A percentile compares a stretch with the other conserved stretches of the same genome.
phyloP scores from a whole-genome alignment of 2,888 invertebrate genomes.

The Xestobium rufovillosum region DNA sequence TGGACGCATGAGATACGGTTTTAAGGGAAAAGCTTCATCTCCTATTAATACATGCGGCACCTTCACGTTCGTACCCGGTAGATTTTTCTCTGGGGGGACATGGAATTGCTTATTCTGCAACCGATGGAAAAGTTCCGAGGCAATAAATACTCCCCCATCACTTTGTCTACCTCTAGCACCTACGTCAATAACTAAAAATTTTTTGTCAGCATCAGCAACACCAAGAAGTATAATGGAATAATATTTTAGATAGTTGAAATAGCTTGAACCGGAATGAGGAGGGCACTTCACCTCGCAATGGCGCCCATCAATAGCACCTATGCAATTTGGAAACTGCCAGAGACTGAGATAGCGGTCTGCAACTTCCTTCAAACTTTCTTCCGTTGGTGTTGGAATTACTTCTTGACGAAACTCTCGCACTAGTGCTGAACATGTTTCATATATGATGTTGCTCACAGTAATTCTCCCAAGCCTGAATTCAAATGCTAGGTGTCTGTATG shows the following conservation, averaged over 20 bases:
- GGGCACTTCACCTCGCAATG: slow-evolving; percentile 18
- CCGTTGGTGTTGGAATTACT: background rate
- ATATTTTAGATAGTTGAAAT: slow-evolving; percentile 20
- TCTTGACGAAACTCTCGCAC: background rate
- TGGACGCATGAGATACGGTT: slow-evolving; percentile 22
- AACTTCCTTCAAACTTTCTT: slow-evolving; percentile 1
- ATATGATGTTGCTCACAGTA: background rate
- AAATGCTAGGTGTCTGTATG: background rate
- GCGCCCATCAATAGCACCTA: slow-evolving; percentile 20
- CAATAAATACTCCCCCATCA: slow-evolving; percentile 19
- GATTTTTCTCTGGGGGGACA: slow-evolving; percentile 11
- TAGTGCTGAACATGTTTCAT: background rate
- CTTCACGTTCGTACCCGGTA: slow-evolving; percentile 19
- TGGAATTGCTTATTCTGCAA: slow-evolving; percentile 15
- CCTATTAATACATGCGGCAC: slow-evolving; percentile 21
- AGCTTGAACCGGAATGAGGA: slow-evolving; percentile 13
- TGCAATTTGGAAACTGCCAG: slow-evolving; percentile 21
- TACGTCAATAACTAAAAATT: slow-evolving; percentile 20
- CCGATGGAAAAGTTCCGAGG: slow-evolving; percentile 16
- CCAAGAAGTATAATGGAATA: slow-evolving; percentile 20
- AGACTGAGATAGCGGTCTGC: background rate
- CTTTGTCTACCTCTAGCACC: slow-evolving; percentile 19
- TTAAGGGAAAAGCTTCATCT: slow-evolving; percentile 21
- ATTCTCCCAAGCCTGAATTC: background rate
- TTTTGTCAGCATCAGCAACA: slow-evolving; percentile 18